phyloP scores from a whole-genome alignment of 2,113 vertebrate genomes.

The Lepidothrix coronata region DNA sequence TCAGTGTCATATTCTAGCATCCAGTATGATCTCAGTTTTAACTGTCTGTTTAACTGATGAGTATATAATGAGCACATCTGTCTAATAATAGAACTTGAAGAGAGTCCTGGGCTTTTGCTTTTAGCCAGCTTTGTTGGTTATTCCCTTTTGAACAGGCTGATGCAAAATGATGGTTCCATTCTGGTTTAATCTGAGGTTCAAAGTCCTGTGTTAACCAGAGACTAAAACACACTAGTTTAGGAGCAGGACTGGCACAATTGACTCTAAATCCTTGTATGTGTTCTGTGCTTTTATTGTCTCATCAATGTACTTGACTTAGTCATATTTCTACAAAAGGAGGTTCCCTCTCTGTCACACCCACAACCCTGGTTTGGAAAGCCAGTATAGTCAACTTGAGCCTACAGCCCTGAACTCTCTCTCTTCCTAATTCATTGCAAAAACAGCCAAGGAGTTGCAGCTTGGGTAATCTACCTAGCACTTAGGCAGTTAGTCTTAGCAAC shows the following conservation, averaged over 20 bases:
- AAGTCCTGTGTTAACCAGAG: neutral
- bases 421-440: neutral
- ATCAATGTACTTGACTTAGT: neutral
- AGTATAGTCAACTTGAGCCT: neutral
- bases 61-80: neutral
- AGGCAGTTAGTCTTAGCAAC: neutral
- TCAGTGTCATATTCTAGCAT: neutral
- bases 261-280: neutral
- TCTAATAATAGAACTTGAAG: neutral
- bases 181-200: neutral
- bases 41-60: neutral
- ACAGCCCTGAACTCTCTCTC: neutral
- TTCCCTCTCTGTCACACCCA: rapidly evolving
- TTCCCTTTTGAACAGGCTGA: neutral
- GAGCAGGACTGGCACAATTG: neutral
- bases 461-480: neutral
- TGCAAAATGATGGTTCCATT: neutral
- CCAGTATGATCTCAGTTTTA: neutral
- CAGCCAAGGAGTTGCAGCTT: neutral
- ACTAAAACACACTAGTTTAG: neutral
- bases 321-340: neutral
- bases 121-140: neutral
- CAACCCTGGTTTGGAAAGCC: neutral
- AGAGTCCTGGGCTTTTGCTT: neutral
- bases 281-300: neutral